These are phyloP conservation scores for Hydractinia echinata DNA, from an alignment of 30 jellyfish, hydroid and myxozoan genomes.

Conservation along the genomic window DNA sequence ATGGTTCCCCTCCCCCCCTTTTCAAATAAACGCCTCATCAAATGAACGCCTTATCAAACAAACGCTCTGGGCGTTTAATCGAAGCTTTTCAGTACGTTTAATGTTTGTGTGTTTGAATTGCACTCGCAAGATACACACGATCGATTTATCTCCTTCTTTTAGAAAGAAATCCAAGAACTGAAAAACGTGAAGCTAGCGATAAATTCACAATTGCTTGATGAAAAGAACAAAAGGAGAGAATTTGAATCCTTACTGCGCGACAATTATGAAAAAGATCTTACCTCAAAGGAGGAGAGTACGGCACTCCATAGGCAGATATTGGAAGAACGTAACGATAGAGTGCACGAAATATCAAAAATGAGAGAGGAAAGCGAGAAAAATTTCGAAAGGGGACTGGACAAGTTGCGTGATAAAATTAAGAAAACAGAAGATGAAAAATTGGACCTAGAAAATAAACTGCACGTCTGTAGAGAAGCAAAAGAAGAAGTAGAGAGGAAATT, in stretches of 20 bases:
- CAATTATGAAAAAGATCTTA: slow-evolving; percentile 35
- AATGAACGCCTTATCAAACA: no score
- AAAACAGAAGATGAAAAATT: slow-evolving; percentile 1
- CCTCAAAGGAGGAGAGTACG: slow-evolving; percentile 53
- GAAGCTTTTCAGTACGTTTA: not conserved
- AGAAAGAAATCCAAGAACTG: slow-evolving; percentile 58
- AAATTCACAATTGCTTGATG: slow-evolving; percentile 46
- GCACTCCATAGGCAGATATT: slow-evolving; percentile 48
- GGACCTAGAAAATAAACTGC: slow-evolving; percentile 2
- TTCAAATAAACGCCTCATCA: no score
- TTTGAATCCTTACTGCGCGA: slow-evolving; percentile 53
- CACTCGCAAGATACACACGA: not conserved
- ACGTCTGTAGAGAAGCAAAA: not conserved
- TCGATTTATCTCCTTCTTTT: not conserved
- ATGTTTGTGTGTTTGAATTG: not conserved
- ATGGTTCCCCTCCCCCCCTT: no score
- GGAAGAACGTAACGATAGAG: slow-evolving; percentile 29
- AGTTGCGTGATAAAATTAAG: not conserved
- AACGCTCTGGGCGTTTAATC: not conserved
- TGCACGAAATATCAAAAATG: not conserved
- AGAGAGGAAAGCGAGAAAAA: slow-evolving; percentile 6
- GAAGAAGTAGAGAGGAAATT: not conserved
- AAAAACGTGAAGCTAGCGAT: slow-evolving; percentile 35
- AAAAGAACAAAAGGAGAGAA: slow-evolving; percentile 55
- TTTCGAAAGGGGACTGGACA: not conserved